These are phyloP conservation scores for Drosophila mercatorum DNA, from an alignment of 2,888 invertebrate genomes.

Conservation along the genomic window DNA sequence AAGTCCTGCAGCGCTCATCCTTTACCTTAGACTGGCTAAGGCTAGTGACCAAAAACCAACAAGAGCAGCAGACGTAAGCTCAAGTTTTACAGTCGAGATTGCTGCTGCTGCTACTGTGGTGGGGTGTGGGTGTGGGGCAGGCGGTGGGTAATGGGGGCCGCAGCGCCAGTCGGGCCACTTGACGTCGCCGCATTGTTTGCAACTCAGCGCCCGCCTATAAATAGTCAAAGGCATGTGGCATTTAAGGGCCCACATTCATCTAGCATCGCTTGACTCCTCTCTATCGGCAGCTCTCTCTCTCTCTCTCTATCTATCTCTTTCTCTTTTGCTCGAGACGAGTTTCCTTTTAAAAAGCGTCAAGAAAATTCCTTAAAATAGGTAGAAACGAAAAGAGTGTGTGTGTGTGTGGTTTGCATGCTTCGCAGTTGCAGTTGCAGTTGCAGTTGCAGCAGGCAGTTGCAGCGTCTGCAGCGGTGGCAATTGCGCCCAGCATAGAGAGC, in stretches of 20 bases:
- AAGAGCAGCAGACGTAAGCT: conserved; percentile 23
- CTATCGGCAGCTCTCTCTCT: conserved; percentile 49
- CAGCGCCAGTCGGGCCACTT: conserved; percentile 51
- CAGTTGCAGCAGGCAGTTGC: conserved; percentile 8
- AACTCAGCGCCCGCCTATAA: conserved; percentile 74
- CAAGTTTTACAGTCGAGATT: conserved; percentile 34
- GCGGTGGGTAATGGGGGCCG: not conserved
- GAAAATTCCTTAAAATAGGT: conserved; percentile 68
- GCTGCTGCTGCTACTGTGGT: conserved; percentile 1
- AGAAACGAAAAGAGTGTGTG: conserved; percentile 11
- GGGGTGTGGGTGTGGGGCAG: not conserved
- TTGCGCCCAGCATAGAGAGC: not conserved
- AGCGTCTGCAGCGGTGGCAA: conserved; percentile 19
- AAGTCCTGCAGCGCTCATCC: conserved; percentile 31
- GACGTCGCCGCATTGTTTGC: conserved; percentile 70
- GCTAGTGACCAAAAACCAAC: conserved; percentile 25
- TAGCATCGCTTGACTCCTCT: conserved; percentile 38
- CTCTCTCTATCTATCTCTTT: not conserved
- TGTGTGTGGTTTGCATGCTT: no score
- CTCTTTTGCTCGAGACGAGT: conserved; percentile 40
- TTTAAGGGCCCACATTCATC: conserved; percentile 52
- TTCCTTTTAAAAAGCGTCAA: conserved; percentile 61
- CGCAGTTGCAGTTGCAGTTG: conserved; percentile 2
- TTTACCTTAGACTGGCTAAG: conserved; percentile 35
- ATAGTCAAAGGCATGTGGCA: conserved; percentile 68